Evolutionary conservation across 2,888 invertebrate genomes (phyloP).

Genomic region (Apamea epomidion): DNA sequence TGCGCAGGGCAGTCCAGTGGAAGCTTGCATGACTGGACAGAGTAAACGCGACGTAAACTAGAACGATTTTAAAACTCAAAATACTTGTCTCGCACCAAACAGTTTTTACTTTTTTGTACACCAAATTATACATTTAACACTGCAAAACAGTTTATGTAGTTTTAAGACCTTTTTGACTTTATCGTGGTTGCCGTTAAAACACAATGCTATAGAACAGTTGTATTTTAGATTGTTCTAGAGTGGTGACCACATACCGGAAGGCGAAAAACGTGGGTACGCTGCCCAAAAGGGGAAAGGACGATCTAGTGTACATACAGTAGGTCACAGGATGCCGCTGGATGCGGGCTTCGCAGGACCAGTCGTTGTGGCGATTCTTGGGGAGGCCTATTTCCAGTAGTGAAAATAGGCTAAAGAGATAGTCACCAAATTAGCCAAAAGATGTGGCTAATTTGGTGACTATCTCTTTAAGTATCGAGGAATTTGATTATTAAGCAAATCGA

Average conservation of each 20-base stretch:
- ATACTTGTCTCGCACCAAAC: neutral
- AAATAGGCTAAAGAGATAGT: no score
- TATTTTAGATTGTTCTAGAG: neutral
- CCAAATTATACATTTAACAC: no score
- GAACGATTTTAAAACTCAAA: neutral
- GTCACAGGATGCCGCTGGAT: neutral
- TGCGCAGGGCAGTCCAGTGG: neutral
- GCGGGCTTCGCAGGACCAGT: slow-evolving; percentile 9
- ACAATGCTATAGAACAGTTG: neutral
- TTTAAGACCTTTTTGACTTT: neutral
- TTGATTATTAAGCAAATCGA: neutral
- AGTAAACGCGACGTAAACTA: neutral
- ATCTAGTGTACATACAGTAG: neutral
- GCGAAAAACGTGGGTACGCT: neutral
- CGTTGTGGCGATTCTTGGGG: neutral
- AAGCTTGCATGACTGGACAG: neutral
- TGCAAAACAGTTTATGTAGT: neutral
- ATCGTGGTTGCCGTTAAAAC: neutral
- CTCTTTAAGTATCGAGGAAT: neutral
- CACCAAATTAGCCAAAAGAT: no score
- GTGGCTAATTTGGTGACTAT: no score
- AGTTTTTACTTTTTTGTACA: no score
- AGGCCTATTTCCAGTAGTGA: neutral
- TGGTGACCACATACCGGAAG: neutral
- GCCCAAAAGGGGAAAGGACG: neutral